Evolutionary conservation across 2,888 invertebrate genomes (phyloP), one percentile per base, ranked within the genome.

Genomic region (Liodrosophila aerea): DNA sequence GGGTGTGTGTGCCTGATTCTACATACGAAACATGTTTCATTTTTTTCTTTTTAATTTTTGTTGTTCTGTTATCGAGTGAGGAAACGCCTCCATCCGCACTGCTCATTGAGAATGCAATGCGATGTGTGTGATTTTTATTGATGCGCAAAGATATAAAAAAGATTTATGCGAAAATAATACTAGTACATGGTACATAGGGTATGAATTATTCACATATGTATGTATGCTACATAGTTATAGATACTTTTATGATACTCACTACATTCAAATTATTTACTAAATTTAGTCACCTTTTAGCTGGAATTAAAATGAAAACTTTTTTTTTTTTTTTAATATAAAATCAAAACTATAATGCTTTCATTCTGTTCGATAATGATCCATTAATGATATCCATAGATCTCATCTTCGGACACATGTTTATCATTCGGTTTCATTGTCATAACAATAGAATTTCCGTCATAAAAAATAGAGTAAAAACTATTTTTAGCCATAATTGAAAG

Each of bases 81-180:
- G 52, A 61, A 60, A 74, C 76, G 75, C 77, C 76, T 73, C 52
- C 56, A 73, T 64, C 76, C 72, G 60, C 51, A 45, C 44, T 59
- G 69, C 74, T 77, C 77, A 77, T 77, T 78, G 74, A 49, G 47
- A 77, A 78, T 77, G 77, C 80, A 77, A 67, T 63, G 72, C 76
- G 64, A 68, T 78, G 62, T 74, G 76, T 78, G 76, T 73, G 76
- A 68, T 68, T 76, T 75, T 71, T 71, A 76, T 73, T 64, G 68
- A 63, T 47, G 71, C 64, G 64, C 63, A 58, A 49, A 60, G 56
- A 68, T 78, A 78, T 65, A 39, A 51, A 45, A 54, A 46, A 73
- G 70, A 75, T 75, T 70, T 75, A 75, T 75, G 75, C 62, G 56
- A 59, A 77, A 37, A 31, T 4, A 16, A 37, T 18, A 30, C 29